Evolutionary conservation across 2,797 vertebrate species (phyloP).

Genomic region (Cheirogaleus major): DNA sequence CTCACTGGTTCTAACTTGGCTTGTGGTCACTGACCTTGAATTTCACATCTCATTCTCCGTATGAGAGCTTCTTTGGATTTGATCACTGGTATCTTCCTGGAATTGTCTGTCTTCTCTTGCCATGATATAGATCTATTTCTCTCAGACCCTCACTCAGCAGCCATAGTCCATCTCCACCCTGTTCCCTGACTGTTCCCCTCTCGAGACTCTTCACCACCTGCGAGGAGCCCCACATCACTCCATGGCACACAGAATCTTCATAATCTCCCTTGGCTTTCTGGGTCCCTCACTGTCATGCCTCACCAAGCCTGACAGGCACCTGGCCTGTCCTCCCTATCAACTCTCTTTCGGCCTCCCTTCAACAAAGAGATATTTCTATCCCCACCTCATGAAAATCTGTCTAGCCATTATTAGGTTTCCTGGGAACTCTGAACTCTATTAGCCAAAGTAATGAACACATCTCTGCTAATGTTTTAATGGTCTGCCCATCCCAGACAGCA

Average conservation of each 20-base stretch:
- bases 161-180: neutral
- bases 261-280: neutral
- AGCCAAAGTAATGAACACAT: slow-evolving; percentile 46
- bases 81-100: neutral
- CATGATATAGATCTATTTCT: neutral
- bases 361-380: neutral
- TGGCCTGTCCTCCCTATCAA: neutral
- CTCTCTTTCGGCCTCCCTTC: neutral
- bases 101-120: neutral
- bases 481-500: neutral
- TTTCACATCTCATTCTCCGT: neutral
- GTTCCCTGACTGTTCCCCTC: neutral
- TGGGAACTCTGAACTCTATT: slow-evolving; percentile 40
- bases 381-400: neutral
- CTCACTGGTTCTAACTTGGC: neutral
- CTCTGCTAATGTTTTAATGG: slow-evolving; percentile 45
- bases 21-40: neutral
- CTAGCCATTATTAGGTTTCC: slow-evolving; percentile 31
- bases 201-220: neutral
- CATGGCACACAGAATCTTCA: neutral
- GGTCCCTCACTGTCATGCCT: neutral
- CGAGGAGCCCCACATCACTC: neutral
- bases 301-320: neutral
- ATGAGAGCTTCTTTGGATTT: neutral
- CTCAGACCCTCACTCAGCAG: neutral